A percentile compares a stretch with the other conserved stretches of the same genome.
Evolutionary conservation across 2,888 invertebrate genomes (phyloP).

Genomic region (Drosophila recens): DNA sequence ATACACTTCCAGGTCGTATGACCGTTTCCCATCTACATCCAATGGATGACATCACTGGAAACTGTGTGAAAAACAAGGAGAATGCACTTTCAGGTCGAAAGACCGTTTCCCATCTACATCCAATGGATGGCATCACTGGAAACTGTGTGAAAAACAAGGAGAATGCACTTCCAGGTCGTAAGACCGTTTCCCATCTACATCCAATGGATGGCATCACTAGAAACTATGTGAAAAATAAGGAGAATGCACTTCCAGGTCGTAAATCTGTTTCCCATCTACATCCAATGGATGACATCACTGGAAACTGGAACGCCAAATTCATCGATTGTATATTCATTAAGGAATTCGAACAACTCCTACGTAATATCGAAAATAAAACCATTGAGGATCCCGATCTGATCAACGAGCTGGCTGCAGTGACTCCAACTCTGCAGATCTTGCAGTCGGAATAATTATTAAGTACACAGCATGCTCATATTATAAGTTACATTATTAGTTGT

Average conservation of each 20-base stretch:
- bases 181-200: not conserved
- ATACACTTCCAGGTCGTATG: not conserved
- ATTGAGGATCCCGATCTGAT: slow-evolving; percentile 15
- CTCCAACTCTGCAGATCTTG: slow-evolving; percentile 22
- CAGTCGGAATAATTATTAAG: not conserved
- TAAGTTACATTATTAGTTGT: not conserved
- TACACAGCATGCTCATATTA: not conserved
- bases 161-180: not conserved
- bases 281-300: not conserved
- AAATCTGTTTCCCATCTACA: not conserved
- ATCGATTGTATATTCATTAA: slow-evolving; percentile 13
- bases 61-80: not conserved
- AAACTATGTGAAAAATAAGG: not conserved
- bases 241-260: not conserved
- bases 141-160: slow-evolving; percentile 1
- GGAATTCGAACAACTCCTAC: slow-evolving; percentile 18
- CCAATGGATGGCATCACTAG: not conserved
- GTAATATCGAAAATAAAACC: slow-evolving; percentile 32
- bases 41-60: not conserved
- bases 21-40: not conserved
- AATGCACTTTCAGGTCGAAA: not conserved
- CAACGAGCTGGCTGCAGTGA: slow-evolving; percentile 25
- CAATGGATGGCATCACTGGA: not conserved
- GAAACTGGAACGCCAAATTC: not conserved
- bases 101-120: not conserved